Percentiles rank a stretch among this genome's conserved stretches.
Conservation (phyloP, 2,888 invertebrate genomes). For the Isotomurus palustris region DNA sequence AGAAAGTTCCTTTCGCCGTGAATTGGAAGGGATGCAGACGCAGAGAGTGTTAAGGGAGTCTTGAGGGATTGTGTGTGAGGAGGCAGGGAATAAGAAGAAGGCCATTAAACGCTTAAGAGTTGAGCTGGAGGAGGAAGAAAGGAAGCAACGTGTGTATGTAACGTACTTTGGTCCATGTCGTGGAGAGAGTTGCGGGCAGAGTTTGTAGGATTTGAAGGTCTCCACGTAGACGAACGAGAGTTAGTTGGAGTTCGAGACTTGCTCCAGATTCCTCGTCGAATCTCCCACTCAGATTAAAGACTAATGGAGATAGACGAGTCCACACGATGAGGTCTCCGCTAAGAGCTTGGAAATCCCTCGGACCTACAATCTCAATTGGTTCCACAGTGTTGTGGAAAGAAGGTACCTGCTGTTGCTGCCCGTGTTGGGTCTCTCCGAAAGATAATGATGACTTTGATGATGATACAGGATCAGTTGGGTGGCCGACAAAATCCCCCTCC, state of each 20-base stretch:
- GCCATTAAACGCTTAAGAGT: no score
- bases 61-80: no score
- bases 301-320: conserved; percentile 37
- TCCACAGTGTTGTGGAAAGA: no score
- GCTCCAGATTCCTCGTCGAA: conserved; percentile 1
- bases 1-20: no score
- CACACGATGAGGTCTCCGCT: conserved; percentile 41
- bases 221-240: conserved; percentile 9
- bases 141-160: no score
- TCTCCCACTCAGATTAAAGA: conserved; percentile 20
- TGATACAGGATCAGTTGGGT: no score
- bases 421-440: background rate
- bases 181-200: conserved; percentile 11
- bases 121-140: no score
- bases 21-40: no score
- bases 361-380: conserved; percentile 40
- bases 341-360: conserved; percentile 41
- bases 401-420: no score
- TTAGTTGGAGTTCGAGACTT: conserved; percentile 17
- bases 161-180: conserved; percentile 21
- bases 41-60: no score
- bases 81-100: no score
- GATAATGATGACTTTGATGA: conserved; percentile 4
- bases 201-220: conserved; percentile 15
- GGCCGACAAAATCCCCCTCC: conserved; percentile 9